A percentile compares a stretch with the other conserved stretches of the same genome.
These are phyloP conservation scores for Pollenia amentaria DNA, from an alignment of 2,888 invertebrate genomes.

Conservation along the genomic window DNA sequence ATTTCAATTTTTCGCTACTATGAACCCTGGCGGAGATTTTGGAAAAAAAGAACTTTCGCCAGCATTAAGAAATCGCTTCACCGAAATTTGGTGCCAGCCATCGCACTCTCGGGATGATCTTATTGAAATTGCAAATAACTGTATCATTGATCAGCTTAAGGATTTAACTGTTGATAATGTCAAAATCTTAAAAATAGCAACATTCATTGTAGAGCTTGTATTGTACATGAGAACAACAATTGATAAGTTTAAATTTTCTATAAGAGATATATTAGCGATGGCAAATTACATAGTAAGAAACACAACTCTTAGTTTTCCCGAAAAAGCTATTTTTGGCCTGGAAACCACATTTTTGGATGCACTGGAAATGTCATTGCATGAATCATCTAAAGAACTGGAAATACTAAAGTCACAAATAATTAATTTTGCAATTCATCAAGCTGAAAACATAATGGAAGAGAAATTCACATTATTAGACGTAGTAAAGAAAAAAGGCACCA, in stretches of 20 bases:
- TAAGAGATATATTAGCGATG: conserved; percentile 97
- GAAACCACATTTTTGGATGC: conserved; percentile 96
- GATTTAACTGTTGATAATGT: conserved; percentile 81
- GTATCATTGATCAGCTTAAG: conserved; percentile 83
- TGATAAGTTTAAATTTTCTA: conserved; percentile 92
- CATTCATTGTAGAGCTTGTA: conserved; percentile 91
- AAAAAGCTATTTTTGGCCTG: conserved; percentile 95
- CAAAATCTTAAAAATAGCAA: conserved; percentile 86
- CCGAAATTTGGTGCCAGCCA: conserved; percentile 98
- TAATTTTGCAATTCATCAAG: conserved; percentile 86
- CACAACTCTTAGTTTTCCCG: conserved; percentile 81
- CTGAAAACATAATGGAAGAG: conserved; percentile 84
- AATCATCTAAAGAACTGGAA: conserved; percentile 86
- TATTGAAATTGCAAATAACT: conserved; percentile 91
- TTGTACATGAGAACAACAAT: conserved; percentile 91
- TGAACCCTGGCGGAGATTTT: conserved; percentile 99
- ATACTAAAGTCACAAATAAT: conserved; percentile 86
- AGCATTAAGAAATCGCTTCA: conserved; percentile 97
- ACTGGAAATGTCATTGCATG: conserved; percentile 91
- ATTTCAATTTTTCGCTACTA: conserved; percentile 97
- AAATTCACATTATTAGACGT: conserved; percentile 82
- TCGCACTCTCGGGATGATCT: conserved; percentile 91
- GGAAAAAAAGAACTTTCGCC: conserved; percentile 99
- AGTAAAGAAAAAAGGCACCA: conserved; percentile 82
- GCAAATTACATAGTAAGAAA: conserved; percentile 91